Percentiles rank a stretch among this genome's conserved stretches.
phyloP scores from a whole-genome alignment of 2,888 invertebrate species.

The Papilio protenor region DNA sequence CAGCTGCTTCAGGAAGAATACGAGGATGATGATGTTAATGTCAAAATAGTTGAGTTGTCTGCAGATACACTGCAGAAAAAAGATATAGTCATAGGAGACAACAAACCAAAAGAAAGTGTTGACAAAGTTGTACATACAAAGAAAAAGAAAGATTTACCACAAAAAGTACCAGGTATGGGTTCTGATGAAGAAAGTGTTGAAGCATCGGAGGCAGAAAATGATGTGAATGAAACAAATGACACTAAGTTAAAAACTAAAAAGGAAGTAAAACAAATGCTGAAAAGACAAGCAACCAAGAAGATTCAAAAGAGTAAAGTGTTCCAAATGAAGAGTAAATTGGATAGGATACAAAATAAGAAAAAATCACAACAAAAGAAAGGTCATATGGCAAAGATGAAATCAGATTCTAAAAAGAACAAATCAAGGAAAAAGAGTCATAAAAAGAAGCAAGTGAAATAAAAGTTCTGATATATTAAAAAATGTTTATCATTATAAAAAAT shows the following conservation, averaged over 20 bases:
- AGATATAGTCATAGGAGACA: conserved; percentile 89
- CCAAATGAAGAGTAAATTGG: conserved; percentile 89
- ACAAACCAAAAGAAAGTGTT: conserved; percentile 77
- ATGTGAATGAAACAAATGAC: conserved; percentile 60
- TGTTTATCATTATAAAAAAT: conserved; percentile 42
- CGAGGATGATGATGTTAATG: conserved; percentile 90
- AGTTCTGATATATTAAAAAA: not conserved
- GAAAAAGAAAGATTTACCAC: conserved; percentile 53
- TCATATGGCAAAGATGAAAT: conserved; percentile 59
- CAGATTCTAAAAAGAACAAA: conserved; percentile 68
- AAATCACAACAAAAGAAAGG: conserved; percentile 81
- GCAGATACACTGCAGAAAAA: conserved; percentile 88
- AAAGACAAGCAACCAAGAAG: conserved; percentile 88
- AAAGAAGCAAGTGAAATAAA: conserved; percentile 65
- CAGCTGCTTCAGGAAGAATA: conserved; percentile 88
- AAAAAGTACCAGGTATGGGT: conserved; percentile 71
- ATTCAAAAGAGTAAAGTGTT: conserved; percentile 91
- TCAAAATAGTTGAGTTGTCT: conserved; percentile 90
- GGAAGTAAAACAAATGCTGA: conserved; percentile 88
- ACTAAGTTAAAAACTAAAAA: conserved; percentile 81
- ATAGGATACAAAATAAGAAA: conserved; percentile 88
- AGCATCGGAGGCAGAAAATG: conserved; percentile 61
- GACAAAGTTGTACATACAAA: conserved; percentile 48
- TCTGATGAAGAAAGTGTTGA: conserved; percentile 63
- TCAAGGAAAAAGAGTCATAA: conserved; percentile 71